phyloP scores from a whole-genome alignment of 2,113 vertebrate species.

The Corythoichthys haematopterus region DNA sequence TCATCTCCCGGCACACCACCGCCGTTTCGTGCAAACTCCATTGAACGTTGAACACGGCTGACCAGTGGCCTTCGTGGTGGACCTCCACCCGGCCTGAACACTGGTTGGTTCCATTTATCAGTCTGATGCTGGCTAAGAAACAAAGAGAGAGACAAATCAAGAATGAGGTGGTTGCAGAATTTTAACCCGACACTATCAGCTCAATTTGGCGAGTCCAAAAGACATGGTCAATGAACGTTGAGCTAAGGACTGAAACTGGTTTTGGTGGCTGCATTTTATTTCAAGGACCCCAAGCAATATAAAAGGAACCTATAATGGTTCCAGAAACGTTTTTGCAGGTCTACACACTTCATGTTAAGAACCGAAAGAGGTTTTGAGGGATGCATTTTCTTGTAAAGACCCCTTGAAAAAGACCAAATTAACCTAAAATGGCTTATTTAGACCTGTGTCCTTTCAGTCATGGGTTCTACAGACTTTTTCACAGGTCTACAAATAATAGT shows the following conservation, averaged over 20 bases:
- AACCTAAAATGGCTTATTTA: too few relatives aligned
- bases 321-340: too few relatives aligned
- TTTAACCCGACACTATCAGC: background rate
- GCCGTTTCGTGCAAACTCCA: conserved; percentile 51
- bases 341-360: too few relatives aligned
- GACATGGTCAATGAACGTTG: too few relatives aligned
- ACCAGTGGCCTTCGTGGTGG: conserved; percentile 27
- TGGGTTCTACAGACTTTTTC: too few relatives aligned
- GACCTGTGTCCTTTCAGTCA: too few relatives aligned
- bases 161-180: background rate
- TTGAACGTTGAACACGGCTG: conserved; percentile 12
- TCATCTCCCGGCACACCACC: conserved; percentile 59
- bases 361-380: too few relatives aligned
- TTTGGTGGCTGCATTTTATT: background rate
- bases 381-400: too few relatives aligned
- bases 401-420: too few relatives aligned
- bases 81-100: conserved; percentile 61
- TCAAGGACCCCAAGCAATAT: background rate
- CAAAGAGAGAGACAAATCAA: background rate
- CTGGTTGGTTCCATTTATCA: conserved; percentile 32
- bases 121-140: conserved; percentile 36
- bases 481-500: too few relatives aligned
- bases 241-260: background rate
- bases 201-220: background rate
- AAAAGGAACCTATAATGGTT: background rate